phyloP scores from a whole-genome alignment of 2,113 vertebrate species.

The Capricornis sumatraensis region DNA sequence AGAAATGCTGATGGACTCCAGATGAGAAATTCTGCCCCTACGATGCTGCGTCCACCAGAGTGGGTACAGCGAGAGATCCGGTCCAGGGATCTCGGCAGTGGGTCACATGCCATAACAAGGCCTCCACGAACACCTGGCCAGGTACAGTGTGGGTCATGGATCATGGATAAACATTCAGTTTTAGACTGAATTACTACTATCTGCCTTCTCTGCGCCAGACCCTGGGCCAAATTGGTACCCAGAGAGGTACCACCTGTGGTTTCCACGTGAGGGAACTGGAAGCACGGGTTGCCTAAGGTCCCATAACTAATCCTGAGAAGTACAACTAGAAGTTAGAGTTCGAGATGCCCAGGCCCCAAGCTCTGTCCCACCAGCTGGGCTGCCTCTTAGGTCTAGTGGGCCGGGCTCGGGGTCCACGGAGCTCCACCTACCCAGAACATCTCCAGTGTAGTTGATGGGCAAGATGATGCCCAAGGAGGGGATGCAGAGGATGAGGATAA shows the following conservation, averaged over 20 bases:
- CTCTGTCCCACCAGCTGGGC: background rate
- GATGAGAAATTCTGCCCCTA: background rate
- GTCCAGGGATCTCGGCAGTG: background rate
- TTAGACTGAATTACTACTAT: background rate
- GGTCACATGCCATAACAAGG: background rate
- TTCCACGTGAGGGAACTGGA: background rate
- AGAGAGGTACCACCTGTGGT: background rate
- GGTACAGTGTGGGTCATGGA: background rate
- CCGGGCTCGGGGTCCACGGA: background rate
- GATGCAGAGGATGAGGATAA: slow-evolving; percentile 89
- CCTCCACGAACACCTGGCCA: background rate
- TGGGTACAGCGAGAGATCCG: background rate
- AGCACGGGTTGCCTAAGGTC: rapidly evolving
- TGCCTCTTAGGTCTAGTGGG: background rate
- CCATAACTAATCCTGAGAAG: background rate
- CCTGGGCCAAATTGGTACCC: background rate
- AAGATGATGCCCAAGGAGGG: slow-evolving; percentile 93
- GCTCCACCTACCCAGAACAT: slow-evolving; percentile 87
- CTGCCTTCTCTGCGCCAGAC: background rate
- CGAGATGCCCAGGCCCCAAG: background rate
- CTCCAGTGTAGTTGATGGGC: slow-evolving; percentile 94
- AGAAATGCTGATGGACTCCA: rapidly evolving
- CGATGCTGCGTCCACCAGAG: background rate
- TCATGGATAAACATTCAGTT: background rate
- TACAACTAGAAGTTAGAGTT: background rate